Percentiles rank a stretch among this genome's conserved stretches.
Evolutionary conservation across 2,797 vertebrate genomes (phyloP).

Genomic region (Capromys pilorides): DNA sequence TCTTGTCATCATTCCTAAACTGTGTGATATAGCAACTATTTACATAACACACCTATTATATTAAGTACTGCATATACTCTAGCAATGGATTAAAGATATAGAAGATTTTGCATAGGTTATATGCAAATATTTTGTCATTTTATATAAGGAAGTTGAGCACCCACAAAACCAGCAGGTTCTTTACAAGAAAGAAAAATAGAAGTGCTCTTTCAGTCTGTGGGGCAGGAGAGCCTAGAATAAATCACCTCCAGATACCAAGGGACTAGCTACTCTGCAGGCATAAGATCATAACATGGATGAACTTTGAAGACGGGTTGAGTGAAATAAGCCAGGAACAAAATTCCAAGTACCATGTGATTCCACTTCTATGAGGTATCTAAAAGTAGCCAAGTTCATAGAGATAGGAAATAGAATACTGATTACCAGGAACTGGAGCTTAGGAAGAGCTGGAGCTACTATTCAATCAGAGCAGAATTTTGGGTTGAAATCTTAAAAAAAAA

Average conservation of each 20-base stretch:
- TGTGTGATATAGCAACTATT: not conserved
- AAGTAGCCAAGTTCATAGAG: not conserved
- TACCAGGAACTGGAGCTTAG: not conserved
- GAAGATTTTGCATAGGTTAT: not conserved
- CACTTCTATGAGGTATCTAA: not conserved
- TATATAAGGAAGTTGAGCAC: not conserved
- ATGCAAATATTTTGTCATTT: not conserved
- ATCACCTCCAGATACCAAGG: not conserved
- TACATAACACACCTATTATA: not conserved
- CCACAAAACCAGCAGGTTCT: not conserved
- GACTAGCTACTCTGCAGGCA: not conserved
- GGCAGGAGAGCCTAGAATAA: not conserved
- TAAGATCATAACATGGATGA: not conserved
- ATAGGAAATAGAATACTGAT: not conserved
- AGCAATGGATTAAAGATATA: not conserved
- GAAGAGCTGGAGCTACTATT: not conserved
- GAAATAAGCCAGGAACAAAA: not conserved
- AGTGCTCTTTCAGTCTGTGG: not conserved
- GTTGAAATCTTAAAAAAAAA: not conserved
- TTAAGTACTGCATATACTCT: not conserved
- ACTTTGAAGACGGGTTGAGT: not conserved
- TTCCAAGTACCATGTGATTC: not conserved
- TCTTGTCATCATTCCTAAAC: not conserved
- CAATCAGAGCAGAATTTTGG: not conserved
- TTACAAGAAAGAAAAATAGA: not conserved